Evolutionary conservation across 2,113 vertebrate species (phyloP), one percentile per base, ranked within the genome.

Genomic region (Tonatia bakeri): DNA sequence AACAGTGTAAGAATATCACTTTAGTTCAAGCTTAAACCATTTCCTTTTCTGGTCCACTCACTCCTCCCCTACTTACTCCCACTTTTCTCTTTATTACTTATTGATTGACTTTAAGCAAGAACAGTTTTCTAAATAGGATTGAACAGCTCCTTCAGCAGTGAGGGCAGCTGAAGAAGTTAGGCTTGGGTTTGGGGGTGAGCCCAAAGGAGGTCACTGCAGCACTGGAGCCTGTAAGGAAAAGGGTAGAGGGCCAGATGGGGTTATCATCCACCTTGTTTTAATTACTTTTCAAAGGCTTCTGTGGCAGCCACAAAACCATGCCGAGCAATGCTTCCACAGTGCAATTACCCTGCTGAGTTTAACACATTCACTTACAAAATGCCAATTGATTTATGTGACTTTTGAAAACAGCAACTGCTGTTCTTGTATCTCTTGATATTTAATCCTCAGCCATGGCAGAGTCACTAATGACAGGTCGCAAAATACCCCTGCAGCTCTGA

Each of bases 341-440:
- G 86, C 59, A 47, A 38, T 97, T 96, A 82, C 70, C 87, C 94
- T 91, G 90, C 96, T 97, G 83, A 94, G 92, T 93, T 97, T 97
- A 97, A 98, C 93, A 94, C 87, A 95, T 81, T 89, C 86, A 61
- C 97, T 97, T 97, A 59, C 90, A 97, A 97, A 96, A 97, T 65
- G 96, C 93, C 96, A 83, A 31, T 69, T 97, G 95, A 98, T 98
- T 97, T 95, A 79, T 95, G 43, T 94, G 94, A 85, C 83, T 97
- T 90, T 93, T 97, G 79, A 95, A 93, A 93, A 94, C 84, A 82
- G 79, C 87, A 70, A 79, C 86, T 19, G 3, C 75, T 98, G 91
- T 75, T 96, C 75, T 89, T 50, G 56, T 94, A 73, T 96, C 81
- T 97, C 75, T 95, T 96, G 91, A 81, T 97, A 97, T 93, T 95